Base-by-base conservation (phyloP, 2,113 vertebrate species). In the Poecilia latipinna region DNA sequence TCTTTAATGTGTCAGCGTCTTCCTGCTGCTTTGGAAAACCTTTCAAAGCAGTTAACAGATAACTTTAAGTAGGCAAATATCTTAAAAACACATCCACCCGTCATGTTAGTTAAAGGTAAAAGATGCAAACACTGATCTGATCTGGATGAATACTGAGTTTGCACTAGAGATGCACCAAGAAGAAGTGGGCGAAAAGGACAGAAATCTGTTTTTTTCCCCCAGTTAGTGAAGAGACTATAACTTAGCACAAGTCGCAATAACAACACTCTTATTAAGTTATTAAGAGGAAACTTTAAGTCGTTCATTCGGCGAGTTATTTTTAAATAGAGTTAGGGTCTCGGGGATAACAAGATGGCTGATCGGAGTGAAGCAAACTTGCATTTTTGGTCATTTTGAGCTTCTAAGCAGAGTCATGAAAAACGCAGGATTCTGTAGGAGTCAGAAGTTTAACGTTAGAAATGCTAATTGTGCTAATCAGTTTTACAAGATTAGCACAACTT, bases 31-130 rank as follows among this genome's bases (percentile, higher is more conserved):
- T 54, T 72, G 37, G 63, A 78, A 82, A 85, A 79, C 74, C 64
- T 74, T 57, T 76, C 48, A 77, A 84, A 86, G 69, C 80, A 86
- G 77, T 61, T 24, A 70, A 80, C 67, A 72, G 29, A 87, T 19
- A 65, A 87, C 75, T 65, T 83, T 79, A 82, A 74, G 39, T 75
- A 88, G 83, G 82, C 73, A 42, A 86, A 87, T 81, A 86, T 80
- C 83, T 82, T 64, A 42, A 65, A 51, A 86, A 85, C 79, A 67
- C 44, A 78, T 84, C 80, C 82, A 67, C 69, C 85, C 54, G 51
- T 80, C 77, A 54, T 57, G 71, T 91, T 76, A 83, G 71, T 88
- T 64, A 65, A 39, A 42, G 71, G 67, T 35, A 67, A 48, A 48
- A 61, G 69, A 69, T 74, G 79, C 70, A 42, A 73, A 73, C 48